phyloP scores from a whole-genome alignment of 2,888 invertebrate species.

The Trichopria drosophilae region DNA sequence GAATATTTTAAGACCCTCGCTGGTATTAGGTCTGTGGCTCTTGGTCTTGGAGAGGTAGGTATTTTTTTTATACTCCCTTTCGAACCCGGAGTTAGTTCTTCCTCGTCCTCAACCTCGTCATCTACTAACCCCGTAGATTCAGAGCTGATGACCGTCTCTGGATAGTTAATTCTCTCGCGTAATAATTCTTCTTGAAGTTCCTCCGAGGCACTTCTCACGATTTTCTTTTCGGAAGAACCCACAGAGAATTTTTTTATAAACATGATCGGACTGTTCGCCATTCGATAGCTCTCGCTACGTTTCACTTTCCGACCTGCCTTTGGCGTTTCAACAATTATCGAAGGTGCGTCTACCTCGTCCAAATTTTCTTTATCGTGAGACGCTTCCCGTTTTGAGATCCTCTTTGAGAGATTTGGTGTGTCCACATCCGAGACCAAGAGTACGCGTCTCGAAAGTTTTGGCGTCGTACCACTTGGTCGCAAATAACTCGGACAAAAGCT shows the following conservation, averaged over 20 bases:
- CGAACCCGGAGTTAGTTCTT: slow-evolving; percentile 37
- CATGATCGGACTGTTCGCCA: slow-evolving; percentile 75
- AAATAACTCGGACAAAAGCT: slow-evolving; percentile 41
- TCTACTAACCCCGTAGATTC: slow-evolving; percentile 39
- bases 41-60: slow-evolving; percentile 63
- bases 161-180: slow-evolving; percentile 73
- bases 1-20: slow-evolving; percentile 69
- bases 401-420: slow-evolving; percentile 39
- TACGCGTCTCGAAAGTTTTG: slow-evolving; percentile 49
- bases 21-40: slow-evolving; percentile 67
- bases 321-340: slow-evolving; percentile 19
- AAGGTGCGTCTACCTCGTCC: slow-evolving; percentile 2
- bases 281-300: slow-evolving; percentile 82
- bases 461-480: slow-evolving; percentile 47
- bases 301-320: slow-evolving; percentile 63
- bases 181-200: slow-evolving; percentile 60
- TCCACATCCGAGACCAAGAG: slow-evolving; percentile 41
- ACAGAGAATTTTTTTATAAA: slow-evolving; percentile 62
- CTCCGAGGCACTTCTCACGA: slow-evolving; percentile 53
- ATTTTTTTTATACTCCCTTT: not conserved
- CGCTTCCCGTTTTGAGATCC: slow-evolving; percentile 23
- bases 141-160: too few species aligned
- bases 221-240: slow-evolving; percentile 38
- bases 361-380: slow-evolving; percentile 22
- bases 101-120: slow-evolving; percentile 48